Base-by-base conservation (phyloP, 2,888 invertebrate species). In the Sclerodermus sp. region DNA sequence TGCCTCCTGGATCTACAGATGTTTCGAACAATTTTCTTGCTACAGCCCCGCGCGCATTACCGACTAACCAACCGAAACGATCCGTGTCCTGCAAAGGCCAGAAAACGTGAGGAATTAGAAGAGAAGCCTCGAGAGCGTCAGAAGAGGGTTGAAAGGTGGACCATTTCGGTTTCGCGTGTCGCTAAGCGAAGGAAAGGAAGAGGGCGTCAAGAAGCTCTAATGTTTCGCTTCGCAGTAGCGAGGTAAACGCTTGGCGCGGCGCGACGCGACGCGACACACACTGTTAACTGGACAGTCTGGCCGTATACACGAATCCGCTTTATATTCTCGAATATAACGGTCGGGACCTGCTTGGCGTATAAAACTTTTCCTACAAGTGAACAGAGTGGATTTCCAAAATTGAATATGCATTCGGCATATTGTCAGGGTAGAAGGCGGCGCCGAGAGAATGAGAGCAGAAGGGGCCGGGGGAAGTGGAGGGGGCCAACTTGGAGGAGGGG, bases 381-480 rank as follows among this genome's bases (percentile, higher is more conserved):
- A 49, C 49, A 45, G 47, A 62, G 54, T 57, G 53, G 57, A 57
- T 60, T 66, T 55, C 51, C 53, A 46, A 60, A 64, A 66, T 66
- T 66, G 64, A 63, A 65, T 62, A 66, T 63, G 63, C 62, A 63
- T 64, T 62, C 58, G 56, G 57, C 53, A 51, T 58, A 57, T 56
- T 55, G 52, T 60, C 56, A 49, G 56, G 15, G 12, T 48, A 18
- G 36, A 31, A 14, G 45, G 23, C 5, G 23, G 15, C 31, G 43
- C 48, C 44, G 39, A 42, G 47, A 38, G 37, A 31, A 41, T 16
- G 23, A 13, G 31, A 12, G 18, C 36, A 17, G 43, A 3, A 37
- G 45, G 49, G 41, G 42, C 32, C 3, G 23, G 36, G 23, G 39
- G 44, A n/a, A 10, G 29, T n/a, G 49, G n/a, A 36, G 44, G 38